phyloP scores from a whole-genome alignment of 1,140 invertebrate species.

The Anoplophora glabripennis region DNA sequence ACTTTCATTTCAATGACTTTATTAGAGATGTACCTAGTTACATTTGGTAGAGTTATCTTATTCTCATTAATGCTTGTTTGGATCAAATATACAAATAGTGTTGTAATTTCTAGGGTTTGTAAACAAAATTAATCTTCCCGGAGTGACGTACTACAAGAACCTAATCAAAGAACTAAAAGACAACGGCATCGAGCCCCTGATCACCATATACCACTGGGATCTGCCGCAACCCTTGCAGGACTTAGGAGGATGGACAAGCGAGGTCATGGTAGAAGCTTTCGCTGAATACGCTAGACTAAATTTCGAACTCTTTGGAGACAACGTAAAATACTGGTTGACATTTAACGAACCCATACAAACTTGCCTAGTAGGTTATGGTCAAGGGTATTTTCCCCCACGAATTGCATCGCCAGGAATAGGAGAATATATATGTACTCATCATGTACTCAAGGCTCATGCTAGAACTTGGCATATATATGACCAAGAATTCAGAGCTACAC shows the following conservation, averaged over 20 bases:
- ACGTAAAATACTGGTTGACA: slow-evolving; percentile 32
- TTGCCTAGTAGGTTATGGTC: slow-evolving; percentile 23
- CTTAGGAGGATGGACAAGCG: slow-evolving; percentile 3
- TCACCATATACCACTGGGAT: slow-evolving; percentile 14
- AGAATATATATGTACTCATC: slow-evolving; percentile 50
- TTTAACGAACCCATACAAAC: slow-evolving; percentile 46
- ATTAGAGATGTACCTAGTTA: no score
- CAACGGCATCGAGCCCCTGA: slow-evolving; percentile 10
- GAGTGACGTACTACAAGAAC: slow-evolving; percentile 12
- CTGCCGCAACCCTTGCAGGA: slow-evolving; percentile 12
- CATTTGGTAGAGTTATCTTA: no score
- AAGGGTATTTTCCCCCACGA: slow-evolving; percentile 17
- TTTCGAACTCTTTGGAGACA: slow-evolving; percentile 26
- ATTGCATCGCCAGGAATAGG: slow-evolving; percentile 33
- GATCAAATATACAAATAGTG: no score
- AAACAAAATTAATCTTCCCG: slow-evolving; percentile 1
- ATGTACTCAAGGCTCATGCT: slow-evolving; percentile 50
- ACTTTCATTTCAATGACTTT: no score
- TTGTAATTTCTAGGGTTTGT: background rate
- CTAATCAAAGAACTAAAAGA: slow-evolving; percentile 10
- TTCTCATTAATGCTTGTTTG: no score
- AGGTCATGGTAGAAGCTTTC: background rate
- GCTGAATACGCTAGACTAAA: slow-evolving; percentile 4
- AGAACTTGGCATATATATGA: slow-evolving; percentile 49
- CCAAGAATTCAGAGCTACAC: slow-evolving; percentile 12